Evolutionary conservation across 2,888 invertebrate genomes (phyloP), one percentile per base, ranked within the genome.

Genomic region (Parnassius mnemosyne): DNA sequence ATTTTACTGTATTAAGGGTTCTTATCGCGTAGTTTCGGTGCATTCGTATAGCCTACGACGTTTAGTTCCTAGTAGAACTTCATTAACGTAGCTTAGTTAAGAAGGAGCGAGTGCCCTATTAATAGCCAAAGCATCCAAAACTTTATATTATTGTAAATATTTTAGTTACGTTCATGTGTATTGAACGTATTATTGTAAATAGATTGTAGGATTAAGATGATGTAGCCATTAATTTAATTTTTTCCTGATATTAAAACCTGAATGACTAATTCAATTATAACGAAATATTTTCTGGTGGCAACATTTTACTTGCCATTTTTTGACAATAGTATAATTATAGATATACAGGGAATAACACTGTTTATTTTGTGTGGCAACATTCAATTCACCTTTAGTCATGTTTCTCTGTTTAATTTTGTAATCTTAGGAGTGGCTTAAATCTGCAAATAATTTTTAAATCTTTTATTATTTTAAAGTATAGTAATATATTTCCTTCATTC

Each of bases 111-210:
- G 76, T 78, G 78, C 87, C 88, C 89, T 83, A 77, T 80, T 77
- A 74, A 80, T 89, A 89, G 89, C 90, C 90, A 90, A 90, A 90
- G 90, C 88, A 89, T 86, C 79, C 83, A 85, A 84, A 87, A 81
- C 80, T 87, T 87, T 87, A 88, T 79, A 53, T 46, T 46, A 46
- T 53, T 89, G 89, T 90, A 89, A 81, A 89, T 89, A 89, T 80
- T 69, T 69, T 70, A 70, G 61, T 60, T 59, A 63, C 69, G 69
- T 71, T 68, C 64, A 57, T 64, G 52, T 58, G 59, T 65, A 64
- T 50, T 55, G 64, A 58, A 59, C 62, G 65, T 63, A 53, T 57
- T 67, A 64, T 66, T 76, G 74, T 71, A 74, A 65, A 74, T 71
- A 70, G 58, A 60, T 58, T 51, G 60, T 72, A 70, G 60, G 44